Evolutionary conservation across 2,113 vertebrate genomes (phyloP).

Genomic region (Sylvilagus bachmani): DNA sequence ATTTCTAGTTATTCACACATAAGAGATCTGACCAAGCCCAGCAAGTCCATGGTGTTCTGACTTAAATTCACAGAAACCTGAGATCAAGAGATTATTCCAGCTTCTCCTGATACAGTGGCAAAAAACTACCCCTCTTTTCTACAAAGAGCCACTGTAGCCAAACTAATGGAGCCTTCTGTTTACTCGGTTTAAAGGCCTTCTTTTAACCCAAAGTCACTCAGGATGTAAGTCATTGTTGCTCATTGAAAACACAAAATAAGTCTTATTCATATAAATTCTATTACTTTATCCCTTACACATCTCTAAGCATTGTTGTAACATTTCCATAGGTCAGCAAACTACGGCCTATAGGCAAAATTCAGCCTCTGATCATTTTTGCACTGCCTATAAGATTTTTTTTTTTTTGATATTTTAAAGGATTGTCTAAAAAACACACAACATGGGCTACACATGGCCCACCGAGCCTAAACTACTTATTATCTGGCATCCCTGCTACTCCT

Average conservation of each 20-base stretch:
- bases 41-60: not conserved
- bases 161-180: not conserved
- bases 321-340: not conserved
- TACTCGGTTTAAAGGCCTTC: not conserved
- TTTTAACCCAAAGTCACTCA: slow-evolving; percentile 14
- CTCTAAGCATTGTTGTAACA: not conserved
- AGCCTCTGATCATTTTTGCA: not conserved
- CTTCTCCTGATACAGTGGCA: not conserved
- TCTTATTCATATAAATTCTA: slow-evolving; percentile 42
- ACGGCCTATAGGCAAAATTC: not conserved
- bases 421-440: not conserved
- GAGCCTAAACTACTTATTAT: slow-evolving; percentile 31
- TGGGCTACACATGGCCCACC: not conserved
- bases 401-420: slow-evolving; percentile 2
- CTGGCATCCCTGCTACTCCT: not conserved
- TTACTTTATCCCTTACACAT: slow-evolving; percentile 16
- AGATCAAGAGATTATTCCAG: not conserved
- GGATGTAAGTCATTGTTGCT: not conserved
- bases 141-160: slow-evolving; percentile 8
- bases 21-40: slow-evolving; percentile 9
- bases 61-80: not conserved
- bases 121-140: not conserved
- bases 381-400: not conserved
- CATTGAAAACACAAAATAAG: slow-evolving; percentile 30
- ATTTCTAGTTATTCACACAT: not conserved